Evolutionary conservation across 2,888 invertebrate species (phyloP), one percentile per base, ranked within the genome.

Genomic region (Branchellion lobata): DNA sequence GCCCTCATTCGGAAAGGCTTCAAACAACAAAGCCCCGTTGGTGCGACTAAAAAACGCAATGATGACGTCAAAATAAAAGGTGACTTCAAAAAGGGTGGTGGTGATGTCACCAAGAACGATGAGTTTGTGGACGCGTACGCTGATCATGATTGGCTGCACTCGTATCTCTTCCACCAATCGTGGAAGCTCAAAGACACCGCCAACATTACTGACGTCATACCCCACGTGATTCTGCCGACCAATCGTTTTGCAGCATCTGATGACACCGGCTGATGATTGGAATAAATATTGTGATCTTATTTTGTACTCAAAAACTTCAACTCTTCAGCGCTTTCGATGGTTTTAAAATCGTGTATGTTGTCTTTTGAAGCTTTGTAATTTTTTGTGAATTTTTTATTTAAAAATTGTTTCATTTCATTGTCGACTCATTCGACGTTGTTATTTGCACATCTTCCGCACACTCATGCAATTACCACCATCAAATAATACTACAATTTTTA

Each of bases 211-310:
- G 34, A n/a, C 73, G 76, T 29, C 85, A 83, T 75, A 86, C 91
- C 86, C 95, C 94, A 82, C 92, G 91, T 0, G 91, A 90, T 53
- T 27, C 73, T 79, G n/a, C 73, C 73, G n/a, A 53, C 47, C 18
- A 57, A 51, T 53, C 27, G 24, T 21, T 21, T 72, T 40, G 0
- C 72, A 40, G 24, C 3, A 27, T 3, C 8, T 40, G 40, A 40
- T 40, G 40, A 14, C n/a, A n/a, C n/a, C n/a, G n/a, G n/a, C n/a
- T n/a, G n/a, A n/a, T n/a, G n/a, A n/a, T n/a, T n/a, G n/a, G n/a
- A n/a, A n/a, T n/a, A n/a, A n/a, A n/a, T n/a, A n/a, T n/a, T n/a
- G n/a, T n/a, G n/a, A n/a, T n/a, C n/a, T n/a, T n/a, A n/a, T n/a
- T n/a, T n/a, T n/a, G n/a, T n/a, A n/a, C n/a, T n/a, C n/a, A n/a